Base-by-base conservation (phyloP, 2,113 vertebrate species). In the Manacus vitellinus region DNA sequence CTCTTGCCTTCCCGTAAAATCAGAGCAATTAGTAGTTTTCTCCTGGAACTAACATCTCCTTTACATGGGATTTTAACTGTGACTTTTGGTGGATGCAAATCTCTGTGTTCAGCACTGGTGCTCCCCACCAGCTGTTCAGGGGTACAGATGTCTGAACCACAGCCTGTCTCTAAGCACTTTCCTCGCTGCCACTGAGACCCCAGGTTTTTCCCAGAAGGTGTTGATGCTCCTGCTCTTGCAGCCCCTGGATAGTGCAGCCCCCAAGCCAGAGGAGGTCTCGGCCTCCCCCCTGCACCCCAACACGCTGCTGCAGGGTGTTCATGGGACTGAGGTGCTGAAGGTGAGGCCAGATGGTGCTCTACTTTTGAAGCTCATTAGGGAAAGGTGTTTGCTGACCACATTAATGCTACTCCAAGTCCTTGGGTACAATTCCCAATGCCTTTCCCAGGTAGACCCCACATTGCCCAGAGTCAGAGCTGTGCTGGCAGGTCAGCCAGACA, bases 291-390 rank as follows among this genome's bases (percentile, higher is more conserved):
- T 27, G 78, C 25, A 6, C 28, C 54, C 52, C 14, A 33, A 9
- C 43, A 12, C 4, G 0, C n/a, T n/a, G 8, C 2, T 20, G 23
- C 14, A 28, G 51, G 82, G 58, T 23, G 51, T 51, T 94, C 6
- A 0, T 20, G 14, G 62, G 41, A n/a, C 12, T 24, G 21, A 76
- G 59, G 58, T 3, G 20, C 85, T 56, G 87, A 27, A 83, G 76
- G 67, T 55, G 84, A 79, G 86, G 35, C 51, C 94, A 63, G 88
- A 49, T 76, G 85, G 58, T 84, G 87, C 70, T 90, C 85, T 54
- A 21, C 58, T 92, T 89, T n/a, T 0, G 7, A 54, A 94, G 88
- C 90, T 95, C 92, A 58, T 89, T 63, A 95, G 84, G 31, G 71
- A 85, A 91, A 92, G 63, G 59, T 77, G 72, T 83, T 93, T 47